These are phyloP conservation scores for Anthrax anthrax DNA, from an alignment of 2,888 invertebrate species.

Conservation along the genomic window DNA sequence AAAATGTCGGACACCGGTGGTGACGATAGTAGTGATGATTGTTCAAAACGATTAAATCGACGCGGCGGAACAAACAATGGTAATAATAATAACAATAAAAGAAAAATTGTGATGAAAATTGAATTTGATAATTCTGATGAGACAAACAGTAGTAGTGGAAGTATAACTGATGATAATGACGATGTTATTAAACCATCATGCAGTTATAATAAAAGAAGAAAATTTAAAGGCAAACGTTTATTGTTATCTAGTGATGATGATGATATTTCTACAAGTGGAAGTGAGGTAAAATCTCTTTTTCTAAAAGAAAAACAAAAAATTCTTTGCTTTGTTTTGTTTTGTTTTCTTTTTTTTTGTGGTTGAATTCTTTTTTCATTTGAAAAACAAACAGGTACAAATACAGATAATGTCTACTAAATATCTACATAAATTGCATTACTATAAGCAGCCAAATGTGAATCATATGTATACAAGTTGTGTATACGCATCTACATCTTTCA, in stretches of 20 bases:
- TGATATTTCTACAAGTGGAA: conserved; percentile 21
- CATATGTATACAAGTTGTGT: too few species aligned
- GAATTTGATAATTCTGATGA: conserved; percentile 28
- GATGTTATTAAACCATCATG: background rate
- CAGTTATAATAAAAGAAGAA: background rate
- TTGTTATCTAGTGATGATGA: conserved; percentile 5
- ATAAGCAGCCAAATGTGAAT: too few species aligned
- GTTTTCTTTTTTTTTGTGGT: background rate
- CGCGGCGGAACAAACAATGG: conserved; percentile 5
- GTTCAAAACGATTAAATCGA: conserved; percentile 1
- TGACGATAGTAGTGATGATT: conserved; percentile 9
- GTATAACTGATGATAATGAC: conserved; percentile 9
- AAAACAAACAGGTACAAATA: too few species aligned
- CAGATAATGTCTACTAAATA: background rate
- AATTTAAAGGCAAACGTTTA: background rate
- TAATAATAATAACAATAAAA: conserved; percentile 15
- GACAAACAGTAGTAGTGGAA: conserved; percentile 12
- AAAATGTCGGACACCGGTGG: conserved; percentile 12
- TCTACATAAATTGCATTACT: too few species aligned
- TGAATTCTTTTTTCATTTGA: background rate
- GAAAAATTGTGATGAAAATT: conserved; percentile 32
- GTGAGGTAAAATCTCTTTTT: conserved; percentile 23
- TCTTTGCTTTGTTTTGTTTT: background rate
- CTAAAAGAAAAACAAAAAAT: background rate
- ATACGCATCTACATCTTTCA: too few species aligned